phyloP scores from a whole-genome alignment of 2,888 invertebrate genomes.

The Pyrgus malvae region DNA sequence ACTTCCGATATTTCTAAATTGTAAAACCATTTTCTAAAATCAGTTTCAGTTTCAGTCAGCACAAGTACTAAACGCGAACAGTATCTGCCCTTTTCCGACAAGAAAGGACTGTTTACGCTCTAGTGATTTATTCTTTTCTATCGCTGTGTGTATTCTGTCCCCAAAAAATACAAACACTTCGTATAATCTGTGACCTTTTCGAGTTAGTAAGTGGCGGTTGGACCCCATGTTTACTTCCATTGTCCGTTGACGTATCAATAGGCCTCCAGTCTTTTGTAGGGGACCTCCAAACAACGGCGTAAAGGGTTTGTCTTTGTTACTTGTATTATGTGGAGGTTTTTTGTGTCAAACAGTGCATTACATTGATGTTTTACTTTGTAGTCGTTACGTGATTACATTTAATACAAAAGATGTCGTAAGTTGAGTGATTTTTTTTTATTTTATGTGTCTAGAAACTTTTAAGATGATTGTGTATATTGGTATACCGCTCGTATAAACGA shows the following conservation, averaged over 20 bases:
- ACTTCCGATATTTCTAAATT: no score
- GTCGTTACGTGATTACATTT: no score
- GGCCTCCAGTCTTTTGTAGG: conserved; percentile 36
- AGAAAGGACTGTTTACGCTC: conserved; percentile 8
- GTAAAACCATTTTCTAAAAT: no score
- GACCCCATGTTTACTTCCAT: conserved; percentile 32
- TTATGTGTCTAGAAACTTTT: no score
- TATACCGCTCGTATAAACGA: no score
- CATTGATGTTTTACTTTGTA: conserved; percentile 3
- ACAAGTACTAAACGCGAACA: not conserved
- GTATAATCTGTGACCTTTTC: conserved; percentile 37
- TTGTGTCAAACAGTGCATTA: not conserved
- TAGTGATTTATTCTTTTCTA: conserved; percentile 20
- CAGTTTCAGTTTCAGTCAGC: no score
- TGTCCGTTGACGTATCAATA: conserved; percentile 42
- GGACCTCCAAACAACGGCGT: conserved; percentile 19
- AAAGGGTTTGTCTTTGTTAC: conserved; percentile 32
- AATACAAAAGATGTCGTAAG: no score
- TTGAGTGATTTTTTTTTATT: not conserved
- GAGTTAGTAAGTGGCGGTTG: conserved; percentile 30
- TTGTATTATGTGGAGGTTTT: conserved; percentile 8
- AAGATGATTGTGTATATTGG: no score
- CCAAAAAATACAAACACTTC: conserved; percentile 33
- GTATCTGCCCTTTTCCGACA: conserved; percentile 1
- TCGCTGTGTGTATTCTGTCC: conserved; percentile 19